Conservation (phyloP, 2,797 vertebrate genomes). For the Arnoldichthys spilopterus region DNA sequence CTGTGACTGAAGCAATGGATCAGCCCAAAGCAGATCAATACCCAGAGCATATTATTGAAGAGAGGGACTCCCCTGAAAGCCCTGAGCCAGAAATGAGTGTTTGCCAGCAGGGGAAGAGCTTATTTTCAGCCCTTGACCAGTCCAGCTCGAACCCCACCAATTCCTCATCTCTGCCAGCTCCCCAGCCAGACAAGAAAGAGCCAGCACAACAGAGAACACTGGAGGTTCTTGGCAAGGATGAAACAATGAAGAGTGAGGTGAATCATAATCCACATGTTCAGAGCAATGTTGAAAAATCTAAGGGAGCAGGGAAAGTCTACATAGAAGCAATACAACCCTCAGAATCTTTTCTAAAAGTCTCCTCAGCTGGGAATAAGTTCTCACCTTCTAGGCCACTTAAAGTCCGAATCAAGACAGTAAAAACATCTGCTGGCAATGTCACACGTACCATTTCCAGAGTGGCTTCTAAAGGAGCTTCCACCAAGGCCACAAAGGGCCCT, state of each 20-base stretch:
- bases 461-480: conserved; percentile 65
- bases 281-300: conserved; percentile 12
- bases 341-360: neutral
- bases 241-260: conserved; percentile 61
- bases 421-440: conserved; percentile 84
- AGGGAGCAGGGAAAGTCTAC: conserved; percentile 28
- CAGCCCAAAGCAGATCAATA: conserved; percentile 69
- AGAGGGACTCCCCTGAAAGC: conserved; percentile 82
- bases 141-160: conserved; percentile 54
- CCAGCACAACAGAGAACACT: conserved; percentile 45
- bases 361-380: neutral
- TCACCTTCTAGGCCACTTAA: conserved; percentile 79
- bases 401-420: conserved; percentile 91
- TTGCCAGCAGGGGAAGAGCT: conserved; percentile 37
- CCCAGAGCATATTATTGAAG: conserved; percentile 81
- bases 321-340: conserved; percentile 43
- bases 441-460: conserved; percentile 84
- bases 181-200: conserved; percentile 62
- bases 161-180: conserved; percentile 46
- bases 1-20: conserved; percentile 38
- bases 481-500: conserved; percentile 57
- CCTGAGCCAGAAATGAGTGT: conserved; percentile 78
- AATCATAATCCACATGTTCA: conserved; percentile 32
- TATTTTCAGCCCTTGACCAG: conserved; percentile 36
- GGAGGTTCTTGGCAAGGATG: conserved; percentile 67